Base-by-base conservation (phyloP, 1,140 invertebrate genomes). In the Drosophila kanapiae region DNA sequence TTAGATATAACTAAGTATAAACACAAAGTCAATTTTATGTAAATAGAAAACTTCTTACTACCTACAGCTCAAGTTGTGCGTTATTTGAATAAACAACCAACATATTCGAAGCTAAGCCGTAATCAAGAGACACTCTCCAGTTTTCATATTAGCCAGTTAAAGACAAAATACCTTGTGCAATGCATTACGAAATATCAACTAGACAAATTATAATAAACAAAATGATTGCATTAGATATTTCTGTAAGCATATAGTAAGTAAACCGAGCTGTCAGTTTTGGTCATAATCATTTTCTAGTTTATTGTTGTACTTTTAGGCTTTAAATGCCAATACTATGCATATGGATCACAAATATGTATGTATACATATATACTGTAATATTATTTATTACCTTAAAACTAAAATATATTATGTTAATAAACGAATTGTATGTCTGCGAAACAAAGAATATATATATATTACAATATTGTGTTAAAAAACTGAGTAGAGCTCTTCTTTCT, bases 381-480 rank as follows among this genome's bases (percentile, higher is more conserved):
- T 31, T 58, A 57, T 72, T 51, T 65, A 81, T 76, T 83, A 69
- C 42, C 29, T 77, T 23, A 61, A 65, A 64, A 18, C 47, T 59
- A 43, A 59, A 70, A 47, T 42, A 71, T 61, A 75, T 60, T 79
- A 76, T 83, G 70, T 87, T 88, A 76, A 82, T 67, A 57, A 67
- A 63, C 54, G 48, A 83, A 88, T 81, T 86, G 53, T 79, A 76
- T 80, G 67, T 77, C 75, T 71, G 65, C 54, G 49, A 54, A 76
- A 27, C 35, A 54, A 63, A 65, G 35, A 27, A 72, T 33, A 70
- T 70, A 49, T 68, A 80, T 90, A 91, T 90, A 91, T 86, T 86
- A 80, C 79, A 91, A 78, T 72, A 91, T 86, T 91, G 86, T 91
- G 86, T 91, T 91, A 63, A 81, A 40, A 45, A 1, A 67, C 62